Conservation (phyloP, 2,797 vertebrate species). For the Enteromius mattozi region DNA sequence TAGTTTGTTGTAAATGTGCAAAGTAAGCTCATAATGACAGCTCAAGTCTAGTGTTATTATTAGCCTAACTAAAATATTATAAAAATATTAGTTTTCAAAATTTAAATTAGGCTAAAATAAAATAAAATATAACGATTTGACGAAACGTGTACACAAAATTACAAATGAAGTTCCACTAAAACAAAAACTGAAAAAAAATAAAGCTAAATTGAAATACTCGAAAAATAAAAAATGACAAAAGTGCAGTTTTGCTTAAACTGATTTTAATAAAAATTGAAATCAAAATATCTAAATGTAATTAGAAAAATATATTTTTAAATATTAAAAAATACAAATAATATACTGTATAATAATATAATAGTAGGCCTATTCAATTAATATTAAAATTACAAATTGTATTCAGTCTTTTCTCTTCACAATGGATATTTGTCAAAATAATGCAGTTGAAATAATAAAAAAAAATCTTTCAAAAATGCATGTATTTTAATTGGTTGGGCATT, state of each 20-base stretch:
- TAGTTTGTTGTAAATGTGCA: background rate
- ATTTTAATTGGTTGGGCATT: background rate
- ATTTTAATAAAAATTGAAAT: background rate
- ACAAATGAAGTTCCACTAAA: background rate
- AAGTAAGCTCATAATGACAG: background rate
- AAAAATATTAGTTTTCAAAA: background rate
- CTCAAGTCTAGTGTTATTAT: background rate
- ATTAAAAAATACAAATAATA: background rate
- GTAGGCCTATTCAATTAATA: background rate
- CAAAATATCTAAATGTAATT: background rate
- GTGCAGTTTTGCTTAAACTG: too few species aligned
- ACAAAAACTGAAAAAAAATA: background rate
- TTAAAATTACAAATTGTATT: background rate
- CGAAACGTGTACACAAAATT: background rate
- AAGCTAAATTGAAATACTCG: background rate
- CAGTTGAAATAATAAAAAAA: background rate
- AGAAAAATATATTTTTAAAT: background rate
- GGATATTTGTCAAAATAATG: background rate
- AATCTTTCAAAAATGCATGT: background rate
- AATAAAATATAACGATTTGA: background rate
- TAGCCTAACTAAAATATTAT: background rate
- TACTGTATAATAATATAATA: background rate
- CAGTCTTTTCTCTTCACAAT: background rate
- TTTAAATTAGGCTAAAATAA: background rate
- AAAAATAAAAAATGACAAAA: background rate